phyloP scores from a whole-genome alignment of 2,113 vertebrate genomes.

The Nerophis ophidion region DNA sequence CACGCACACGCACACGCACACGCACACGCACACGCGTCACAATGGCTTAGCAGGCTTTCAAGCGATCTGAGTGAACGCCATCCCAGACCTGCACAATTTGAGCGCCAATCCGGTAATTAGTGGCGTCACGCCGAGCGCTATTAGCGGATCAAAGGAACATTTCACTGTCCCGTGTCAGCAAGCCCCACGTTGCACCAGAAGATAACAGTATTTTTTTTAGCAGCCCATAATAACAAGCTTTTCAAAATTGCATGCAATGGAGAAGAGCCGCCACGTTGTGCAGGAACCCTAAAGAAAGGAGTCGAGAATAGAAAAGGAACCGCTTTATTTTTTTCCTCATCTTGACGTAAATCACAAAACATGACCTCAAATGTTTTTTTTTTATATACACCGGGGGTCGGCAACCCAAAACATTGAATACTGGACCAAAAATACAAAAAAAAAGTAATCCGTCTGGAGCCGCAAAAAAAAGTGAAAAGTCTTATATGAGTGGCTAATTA shows the following conservation, averaged over 20 bases:
- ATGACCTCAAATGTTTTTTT: slow-evolving; percentile 48
- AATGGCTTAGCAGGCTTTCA: slow-evolving; percentile 25
- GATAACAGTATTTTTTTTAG: slow-evolving; percentile 18
- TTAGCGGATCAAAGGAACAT: slow-evolving; percentile 30
- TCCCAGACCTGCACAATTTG: slow-evolving; percentile 23
- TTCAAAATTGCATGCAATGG: slow-evolving; percentile 8
- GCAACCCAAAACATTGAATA: too few relatives aligned
- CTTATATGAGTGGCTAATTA: too few relatives aligned
- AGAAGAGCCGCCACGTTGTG: not conserved
- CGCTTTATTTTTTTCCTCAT: slow-evolving; percentile 51
- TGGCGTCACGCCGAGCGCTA: slow-evolving; percentile 4
- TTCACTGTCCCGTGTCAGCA: slow-evolving; percentile 17
- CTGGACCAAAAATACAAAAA: too few relatives aligned
- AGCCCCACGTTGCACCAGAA: slow-evolving; percentile 15
- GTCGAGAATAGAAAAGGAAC: not conserved
- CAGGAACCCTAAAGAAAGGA: too few relatives aligned
- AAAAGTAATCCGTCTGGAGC: too few relatives aligned
- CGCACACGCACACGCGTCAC: slow-evolving; percentile 9
- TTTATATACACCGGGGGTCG: too few relatives aligned
- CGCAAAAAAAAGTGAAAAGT: too few relatives aligned
- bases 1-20: slow-evolving; percentile 1
- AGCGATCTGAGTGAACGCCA: slow-evolving; percentile 23
- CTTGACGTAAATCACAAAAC: slow-evolving; percentile 65
- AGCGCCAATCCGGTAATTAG: slow-evolving; percentile 45
- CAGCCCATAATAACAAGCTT: not conserved